Evolutionary conservation across 1,140 invertebrate species (phyloP).

Genomic region (Linepithema humile): DNA sequence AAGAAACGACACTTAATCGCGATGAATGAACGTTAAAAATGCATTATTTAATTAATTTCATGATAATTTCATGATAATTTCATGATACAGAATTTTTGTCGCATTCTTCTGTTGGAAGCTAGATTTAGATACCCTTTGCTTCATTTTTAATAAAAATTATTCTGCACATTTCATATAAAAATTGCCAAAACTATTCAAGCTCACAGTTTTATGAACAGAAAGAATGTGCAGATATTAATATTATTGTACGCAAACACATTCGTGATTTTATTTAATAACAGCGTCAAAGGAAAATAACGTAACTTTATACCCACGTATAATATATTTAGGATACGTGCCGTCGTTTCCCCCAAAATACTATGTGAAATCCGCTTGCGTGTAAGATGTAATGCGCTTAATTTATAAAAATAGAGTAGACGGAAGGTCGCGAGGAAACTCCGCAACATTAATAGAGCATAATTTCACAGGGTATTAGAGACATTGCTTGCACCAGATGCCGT

Average conservation of each 20-base stretch:
- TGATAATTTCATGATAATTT: too few species aligned
- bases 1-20: neutral
- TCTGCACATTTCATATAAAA: neutral
- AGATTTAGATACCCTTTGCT: neutral
- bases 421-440: slow-evolving; percentile 3
- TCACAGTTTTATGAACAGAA: neutral
- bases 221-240: neutral
- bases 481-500: slow-evolving; percentile 50
- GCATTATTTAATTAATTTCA: neutral
- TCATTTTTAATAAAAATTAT: neutral
- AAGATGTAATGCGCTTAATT: slow-evolving; percentile 35
- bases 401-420: slow-evolving; percentile 32
- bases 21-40: neutral
- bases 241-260: neutral
- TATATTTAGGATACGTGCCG: neutral
- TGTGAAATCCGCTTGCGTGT: slow-evolving; percentile 4
- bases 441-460: slow-evolving; percentile 50
- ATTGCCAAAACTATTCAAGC: neutral
- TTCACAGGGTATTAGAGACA: slow-evolving; percentile 64
- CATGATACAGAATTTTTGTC: neutral
- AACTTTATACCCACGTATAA: neutral
- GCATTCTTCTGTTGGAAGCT: neutral
- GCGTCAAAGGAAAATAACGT: neutral
- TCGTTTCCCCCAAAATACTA: neutral
- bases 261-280: neutral